Evolutionary conservation across 2,797 vertebrate species (phyloP).

Genomic region (Tauraco hartlaubi): DNA sequence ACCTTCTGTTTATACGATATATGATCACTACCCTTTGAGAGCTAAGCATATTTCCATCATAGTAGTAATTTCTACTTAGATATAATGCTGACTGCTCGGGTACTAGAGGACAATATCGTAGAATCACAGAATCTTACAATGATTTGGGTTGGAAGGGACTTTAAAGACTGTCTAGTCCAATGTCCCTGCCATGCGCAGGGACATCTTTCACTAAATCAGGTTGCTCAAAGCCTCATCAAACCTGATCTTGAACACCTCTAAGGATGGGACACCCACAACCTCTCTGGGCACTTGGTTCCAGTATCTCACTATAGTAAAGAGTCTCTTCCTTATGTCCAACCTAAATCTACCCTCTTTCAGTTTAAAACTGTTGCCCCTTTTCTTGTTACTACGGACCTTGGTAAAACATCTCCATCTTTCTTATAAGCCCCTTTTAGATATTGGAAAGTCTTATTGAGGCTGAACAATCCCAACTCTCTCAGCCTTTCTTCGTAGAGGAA

Average conservation of each 20-base stretch:
- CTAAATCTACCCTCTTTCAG: neutral
- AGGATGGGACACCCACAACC: neutral
- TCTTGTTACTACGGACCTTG: no score
- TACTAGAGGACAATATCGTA: neutral
- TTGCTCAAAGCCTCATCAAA: neutral
- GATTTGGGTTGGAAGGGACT: neutral
- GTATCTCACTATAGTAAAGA: neutral
- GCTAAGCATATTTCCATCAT: neutral
- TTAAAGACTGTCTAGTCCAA: neutral
- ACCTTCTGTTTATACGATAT: neutral
- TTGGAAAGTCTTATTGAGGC: no score
- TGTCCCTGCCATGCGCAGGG: fast-evolving
- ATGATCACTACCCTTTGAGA: neutral
- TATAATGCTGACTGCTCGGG: neutral
- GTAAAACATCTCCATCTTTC: neutral
- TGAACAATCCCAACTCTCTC: neutral
- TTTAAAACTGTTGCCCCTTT: neutral
- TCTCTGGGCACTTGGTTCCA: neutral
- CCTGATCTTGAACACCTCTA: neutral
- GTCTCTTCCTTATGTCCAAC: neutral
- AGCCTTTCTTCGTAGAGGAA: neutral
- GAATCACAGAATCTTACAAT: neutral
- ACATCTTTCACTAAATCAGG: neutral
- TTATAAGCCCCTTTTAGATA: neutral
- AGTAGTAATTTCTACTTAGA: neutral